These are phyloP conservation scores for Nannospalax galili DNA, from an alignment of 2,113 vertebrate genomes.

Conservation along the genomic window DNA sequence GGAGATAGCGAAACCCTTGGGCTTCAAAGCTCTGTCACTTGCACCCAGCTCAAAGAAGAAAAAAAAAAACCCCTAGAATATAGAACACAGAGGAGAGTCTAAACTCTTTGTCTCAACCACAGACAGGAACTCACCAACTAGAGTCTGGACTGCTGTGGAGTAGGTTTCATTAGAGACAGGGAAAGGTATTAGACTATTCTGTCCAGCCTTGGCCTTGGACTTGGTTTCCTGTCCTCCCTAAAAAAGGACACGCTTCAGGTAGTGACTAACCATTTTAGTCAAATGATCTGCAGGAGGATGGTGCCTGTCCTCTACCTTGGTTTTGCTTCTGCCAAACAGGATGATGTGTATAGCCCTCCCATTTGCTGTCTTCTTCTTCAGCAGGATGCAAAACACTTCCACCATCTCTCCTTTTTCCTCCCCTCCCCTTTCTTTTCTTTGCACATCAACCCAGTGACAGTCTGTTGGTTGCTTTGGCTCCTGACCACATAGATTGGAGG, in stretches of 20 bases:
- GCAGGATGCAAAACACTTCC: not conserved
- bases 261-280: not conserved
- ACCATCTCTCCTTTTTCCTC: not conserved
- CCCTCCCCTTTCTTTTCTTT: not conserved
- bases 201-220: not conserved
- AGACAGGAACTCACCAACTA: not conserved
- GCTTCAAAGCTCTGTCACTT: not conserved
- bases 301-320: not conserved
- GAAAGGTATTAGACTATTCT: accelerated
- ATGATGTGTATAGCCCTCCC: not conserved
- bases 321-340: not conserved
- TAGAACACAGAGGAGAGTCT: not conserved
- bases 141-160: not conserved
- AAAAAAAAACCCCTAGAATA: not conserved
- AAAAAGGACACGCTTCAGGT: not conserved
- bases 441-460: not conserved
- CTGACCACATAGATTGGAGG: slow-evolving; percentile 13
- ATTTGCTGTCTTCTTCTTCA: not conserved
- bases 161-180: not conserved
- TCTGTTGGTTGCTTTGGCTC: slow-evolving; percentile 56
- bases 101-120: not conserved
- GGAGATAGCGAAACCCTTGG: not conserved
- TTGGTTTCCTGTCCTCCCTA: slow-evolving; percentile 5
- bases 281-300: not conserved
- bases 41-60: not conserved